A percentile compares a stretch with the other conserved stretches of the same genome.
Evolutionary conservation across 2,113 vertebrate genomes (phyloP).

Genomic region (Bos taurus): DNA sequence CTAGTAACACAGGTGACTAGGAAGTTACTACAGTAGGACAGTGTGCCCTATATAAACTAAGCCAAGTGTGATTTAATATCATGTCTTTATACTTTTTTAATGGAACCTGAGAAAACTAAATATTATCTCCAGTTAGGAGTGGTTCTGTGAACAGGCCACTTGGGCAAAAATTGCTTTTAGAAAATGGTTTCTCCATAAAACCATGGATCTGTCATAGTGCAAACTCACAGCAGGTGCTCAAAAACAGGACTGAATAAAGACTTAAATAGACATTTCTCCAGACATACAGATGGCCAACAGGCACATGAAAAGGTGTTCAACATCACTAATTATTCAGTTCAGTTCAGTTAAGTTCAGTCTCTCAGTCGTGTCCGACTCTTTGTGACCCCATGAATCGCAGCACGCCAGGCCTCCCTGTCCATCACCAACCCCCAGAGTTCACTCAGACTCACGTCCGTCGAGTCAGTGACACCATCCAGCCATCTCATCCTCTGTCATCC

Average conservation of each 20-base stretch:
- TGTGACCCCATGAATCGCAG: too few species aligned
- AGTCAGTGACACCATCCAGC: too few species aligned
- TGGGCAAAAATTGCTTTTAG: background rate
- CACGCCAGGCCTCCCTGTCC: too few species aligned
- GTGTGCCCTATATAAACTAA: background rate
- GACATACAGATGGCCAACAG: background rate
- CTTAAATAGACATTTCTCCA: background rate
- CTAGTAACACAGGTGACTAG: background rate
- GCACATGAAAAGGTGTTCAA: background rate
- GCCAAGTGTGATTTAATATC: background rate
- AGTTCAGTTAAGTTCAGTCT: too few species aligned
- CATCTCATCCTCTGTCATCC: too few species aligned
- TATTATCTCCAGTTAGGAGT: background rate
- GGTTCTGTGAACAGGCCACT: background rate
- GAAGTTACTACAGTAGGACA: too few species aligned
- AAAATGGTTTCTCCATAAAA: background rate
- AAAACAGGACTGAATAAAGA: background rate
- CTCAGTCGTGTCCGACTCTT: too few species aligned
- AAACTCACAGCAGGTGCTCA: background rate
- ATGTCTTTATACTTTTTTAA: background rate
- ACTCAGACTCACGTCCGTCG: too few species aligned
- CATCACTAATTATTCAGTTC: background rate
- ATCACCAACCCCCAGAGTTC: too few species aligned
- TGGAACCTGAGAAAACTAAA: background rate
- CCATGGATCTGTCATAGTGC: background rate